phyloP scores from a whole-genome alignment of 2,888 invertebrate species.

The Dione vanillae region DNA sequence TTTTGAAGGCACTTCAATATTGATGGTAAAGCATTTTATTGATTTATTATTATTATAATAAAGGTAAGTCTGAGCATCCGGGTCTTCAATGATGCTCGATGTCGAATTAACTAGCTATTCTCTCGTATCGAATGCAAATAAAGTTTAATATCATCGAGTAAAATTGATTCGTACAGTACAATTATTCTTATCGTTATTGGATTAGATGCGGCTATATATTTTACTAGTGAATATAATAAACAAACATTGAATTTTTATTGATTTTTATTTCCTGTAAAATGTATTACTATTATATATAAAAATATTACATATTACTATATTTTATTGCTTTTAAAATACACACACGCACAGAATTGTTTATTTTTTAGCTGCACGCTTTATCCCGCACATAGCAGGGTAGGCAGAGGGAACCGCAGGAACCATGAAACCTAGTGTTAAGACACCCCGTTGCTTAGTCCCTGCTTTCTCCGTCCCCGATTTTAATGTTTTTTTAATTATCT shows the following conservation, averaged over 20 bases:
- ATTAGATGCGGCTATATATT: slow-evolving; percentile 11
- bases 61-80: slow-evolving; percentile 26
- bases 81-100: slow-evolving; percentile 28
- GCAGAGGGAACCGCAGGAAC: too few species aligned
- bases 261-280: slow-evolving; percentile 20
- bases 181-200: slow-evolving; percentile 10
- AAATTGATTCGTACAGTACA: slow-evolving; percentile 12
- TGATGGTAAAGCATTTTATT: slow-evolving; percentile 15
- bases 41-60: slow-evolving; percentile 37
- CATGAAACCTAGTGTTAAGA: too few species aligned
- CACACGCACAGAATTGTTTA: too few species aligned
- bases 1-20: too few species aligned
- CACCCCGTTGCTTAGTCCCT: too few species aligned
- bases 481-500: too few species aligned
- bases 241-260: slow-evolving; percentile 13
- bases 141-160: slow-evolving; percentile 9
- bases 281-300: too few species aligned
- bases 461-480: too few species aligned
- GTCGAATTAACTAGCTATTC: slow-evolving; percentile 6
- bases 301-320: too few species aligned
- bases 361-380: too few species aligned
- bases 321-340: too few species aligned
- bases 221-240: background rate
- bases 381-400: too few species aligned
- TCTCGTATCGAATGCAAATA: slow-evolving; percentile 17